These are phyloP conservation scores for Spongia lamella DNA, from an alignment of 37 sponge, comb jelly and placozoan genomes.

Conservation along the genomic window DNA sequence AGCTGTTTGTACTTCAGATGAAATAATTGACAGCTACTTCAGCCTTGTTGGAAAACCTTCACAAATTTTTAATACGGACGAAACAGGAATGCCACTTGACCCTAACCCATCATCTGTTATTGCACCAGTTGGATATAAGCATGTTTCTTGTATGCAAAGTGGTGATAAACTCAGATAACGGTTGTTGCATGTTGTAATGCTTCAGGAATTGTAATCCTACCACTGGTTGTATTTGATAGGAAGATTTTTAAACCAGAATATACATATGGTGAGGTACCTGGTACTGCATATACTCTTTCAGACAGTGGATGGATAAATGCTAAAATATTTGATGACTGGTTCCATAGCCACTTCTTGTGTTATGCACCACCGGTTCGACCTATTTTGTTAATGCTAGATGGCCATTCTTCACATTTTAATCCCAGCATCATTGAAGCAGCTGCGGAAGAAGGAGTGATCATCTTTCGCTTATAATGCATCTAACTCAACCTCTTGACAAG, in stretches of 20 bases:
- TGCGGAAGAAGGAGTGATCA: constrained; percentile 37
- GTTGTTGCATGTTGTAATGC: constrained; percentile 57
- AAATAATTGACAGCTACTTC: constrained; percentile 10
- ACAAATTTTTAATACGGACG: constrained; percentile 32
- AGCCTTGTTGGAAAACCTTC: constrained; percentile 17
- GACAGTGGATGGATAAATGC: constrained; percentile 52
- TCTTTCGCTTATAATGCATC: constrained; percentile 54
- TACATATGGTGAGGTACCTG: constrained; percentile 46
- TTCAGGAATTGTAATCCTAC: constrained; percentile 28
- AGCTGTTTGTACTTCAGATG: neutral
- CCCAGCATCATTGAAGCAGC: constrained; percentile 34
- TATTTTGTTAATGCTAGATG: constrained; percentile 62
- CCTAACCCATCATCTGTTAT: constrained; percentile 3
- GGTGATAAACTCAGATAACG: constrained; percentile 59
- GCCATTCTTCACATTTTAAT: constrained; percentile 65
- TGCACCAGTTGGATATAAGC: neutral
- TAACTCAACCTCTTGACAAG: constrained; percentile 66
- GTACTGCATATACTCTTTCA: constrained; percentile 52
- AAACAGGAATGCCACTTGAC: constrained; percentile 33
- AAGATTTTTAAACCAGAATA: constrained; percentile 4
- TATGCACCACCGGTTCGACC: neutral
- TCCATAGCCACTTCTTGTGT: neutral
- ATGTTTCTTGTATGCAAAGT: neutral
- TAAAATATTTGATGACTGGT: constrained; percentile 49
- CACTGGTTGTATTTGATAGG: constrained; percentile 45